Percentiles rank a stretch among this genome's conserved stretches.
phyloP scores from a whole-genome alignment of 1,140 invertebrate genomes.

The Yoshiicerus persimilis region DNA sequence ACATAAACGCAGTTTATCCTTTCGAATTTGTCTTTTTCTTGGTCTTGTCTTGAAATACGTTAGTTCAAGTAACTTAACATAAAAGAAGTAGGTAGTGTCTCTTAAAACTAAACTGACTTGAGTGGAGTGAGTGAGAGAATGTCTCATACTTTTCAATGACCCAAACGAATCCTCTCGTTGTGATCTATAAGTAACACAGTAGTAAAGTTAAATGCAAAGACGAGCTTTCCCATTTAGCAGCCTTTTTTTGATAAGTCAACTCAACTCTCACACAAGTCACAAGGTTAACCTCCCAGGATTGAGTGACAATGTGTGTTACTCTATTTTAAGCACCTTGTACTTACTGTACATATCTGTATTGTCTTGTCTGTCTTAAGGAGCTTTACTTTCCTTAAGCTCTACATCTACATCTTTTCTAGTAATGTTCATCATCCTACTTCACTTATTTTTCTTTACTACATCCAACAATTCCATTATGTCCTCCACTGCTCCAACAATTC shows the following conservation, averaged over 20 bases:
- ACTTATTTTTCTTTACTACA: background rate
- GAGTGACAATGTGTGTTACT: conserved; percentile 19
- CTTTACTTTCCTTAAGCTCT: background rate
- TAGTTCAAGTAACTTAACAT: background rate
- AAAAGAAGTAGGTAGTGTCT: background rate
- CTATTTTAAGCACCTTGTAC: conserved; percentile 14
- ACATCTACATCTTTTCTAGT: background rate
- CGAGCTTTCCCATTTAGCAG: conserved; percentile 2
- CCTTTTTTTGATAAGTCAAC: conserved; percentile 20
- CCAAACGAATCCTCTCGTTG: conserved; percentile 8
- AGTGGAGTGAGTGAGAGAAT: background rate
- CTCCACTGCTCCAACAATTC: no score
- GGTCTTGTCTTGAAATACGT: background rate
- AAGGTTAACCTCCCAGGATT: conserved; percentile 18
- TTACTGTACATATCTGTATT: background rate
- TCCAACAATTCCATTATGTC: background rate
- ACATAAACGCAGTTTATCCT: background rate
- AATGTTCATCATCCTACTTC: background rate
- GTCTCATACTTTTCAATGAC: conserved; percentile 20
- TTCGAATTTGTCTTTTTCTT: background rate
- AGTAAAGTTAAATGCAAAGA: background rate
- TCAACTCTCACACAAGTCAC: background rate
- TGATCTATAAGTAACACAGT: background rate
- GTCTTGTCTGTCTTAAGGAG: background rate
- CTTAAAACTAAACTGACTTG: background rate